Conservation (phyloP, 2,113 vertebrate genomes). For the Mesitornis unicolor region DNA sequence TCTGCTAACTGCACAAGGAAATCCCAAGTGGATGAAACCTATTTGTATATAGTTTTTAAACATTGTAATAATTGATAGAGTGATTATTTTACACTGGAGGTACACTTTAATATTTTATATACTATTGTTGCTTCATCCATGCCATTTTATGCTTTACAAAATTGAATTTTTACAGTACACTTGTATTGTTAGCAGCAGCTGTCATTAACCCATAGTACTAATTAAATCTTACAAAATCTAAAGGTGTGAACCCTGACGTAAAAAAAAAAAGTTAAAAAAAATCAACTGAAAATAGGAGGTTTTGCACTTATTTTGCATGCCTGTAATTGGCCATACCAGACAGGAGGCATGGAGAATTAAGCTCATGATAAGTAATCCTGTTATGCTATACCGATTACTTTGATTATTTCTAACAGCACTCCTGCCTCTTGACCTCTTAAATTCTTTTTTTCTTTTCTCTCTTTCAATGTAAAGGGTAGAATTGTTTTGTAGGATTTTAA, state of each 20-base stretch:
- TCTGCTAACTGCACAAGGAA: neutral
- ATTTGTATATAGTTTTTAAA: slow-evolving; percentile 39
- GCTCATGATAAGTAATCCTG: neutral
- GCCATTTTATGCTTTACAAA: neutral
- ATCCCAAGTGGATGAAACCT: neutral
- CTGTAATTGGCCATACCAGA: neutral
- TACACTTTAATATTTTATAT: slow-evolving; percentile 35
- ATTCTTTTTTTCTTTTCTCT: neutral
- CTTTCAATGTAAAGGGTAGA: neutral
- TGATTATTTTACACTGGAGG: slow-evolving; percentile 40
- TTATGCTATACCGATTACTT: neutral
- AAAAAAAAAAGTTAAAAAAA: neutral
- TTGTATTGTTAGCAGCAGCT: neutral
- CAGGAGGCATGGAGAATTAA: neutral
- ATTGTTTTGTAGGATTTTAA: neutral
- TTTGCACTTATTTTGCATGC: neutral
- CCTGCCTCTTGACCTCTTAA: neutral
- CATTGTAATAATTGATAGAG: slow-evolving; percentile 23
- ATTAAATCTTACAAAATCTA: neutral
- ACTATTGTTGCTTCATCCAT: neutral
- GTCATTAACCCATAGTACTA: neutral
- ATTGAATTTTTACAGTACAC: neutral
- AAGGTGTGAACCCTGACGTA: neutral
- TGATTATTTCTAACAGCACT: neutral
- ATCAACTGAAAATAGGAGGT: neutral